Conservation (phyloP, 1,140 invertebrate species). For the Lordiphosa clarofinis region DNA sequence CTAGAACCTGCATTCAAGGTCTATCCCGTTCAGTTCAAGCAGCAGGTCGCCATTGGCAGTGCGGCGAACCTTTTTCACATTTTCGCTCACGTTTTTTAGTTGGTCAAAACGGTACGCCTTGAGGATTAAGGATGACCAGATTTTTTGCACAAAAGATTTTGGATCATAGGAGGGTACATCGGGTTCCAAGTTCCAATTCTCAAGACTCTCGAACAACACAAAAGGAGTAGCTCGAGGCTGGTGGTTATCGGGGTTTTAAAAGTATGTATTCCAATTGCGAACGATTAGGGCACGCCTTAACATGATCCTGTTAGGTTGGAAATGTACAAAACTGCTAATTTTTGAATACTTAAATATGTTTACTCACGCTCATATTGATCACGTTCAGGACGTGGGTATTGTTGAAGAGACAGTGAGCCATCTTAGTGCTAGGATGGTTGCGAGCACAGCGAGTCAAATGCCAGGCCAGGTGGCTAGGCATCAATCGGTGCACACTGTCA, state of each 20-base stretch:
- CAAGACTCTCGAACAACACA: not conserved
- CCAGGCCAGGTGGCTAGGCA: not conserved
- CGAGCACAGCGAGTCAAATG: constrained; percentile 33
- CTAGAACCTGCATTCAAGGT: too few species aligned
- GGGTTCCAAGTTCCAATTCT: constrained; percentile 49
- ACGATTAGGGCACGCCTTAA: constrained; percentile 10
- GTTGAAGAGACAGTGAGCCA: constrained; percentile 38
- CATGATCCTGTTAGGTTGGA: constrained; percentile 14
- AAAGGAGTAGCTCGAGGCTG: not conserved
- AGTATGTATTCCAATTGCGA: not conserved
- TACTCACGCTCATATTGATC: constrained; percentile 16
- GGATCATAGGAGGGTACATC: constrained; percentile 29
- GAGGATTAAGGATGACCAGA: constrained; percentile 8
- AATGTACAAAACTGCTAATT: not conserved
- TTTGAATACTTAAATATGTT: not conserved
- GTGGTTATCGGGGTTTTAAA: not conserved
- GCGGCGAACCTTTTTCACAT: too few species aligned
- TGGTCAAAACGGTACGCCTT: too few species aligned
- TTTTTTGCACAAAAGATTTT: not conserved
- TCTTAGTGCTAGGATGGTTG: constrained; percentile 17
- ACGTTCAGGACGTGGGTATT: constrained; percentile 13
- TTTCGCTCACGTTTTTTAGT: too few species aligned
- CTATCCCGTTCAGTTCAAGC: too few species aligned
- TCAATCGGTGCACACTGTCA: not conserved
- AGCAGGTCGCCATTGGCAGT: too few species aligned